Evolutionary conservation across 2,797 vertebrate species (phyloP), one percentile per base, ranked within the genome.

Genomic region (Cirrhinus molitorella): DNA sequence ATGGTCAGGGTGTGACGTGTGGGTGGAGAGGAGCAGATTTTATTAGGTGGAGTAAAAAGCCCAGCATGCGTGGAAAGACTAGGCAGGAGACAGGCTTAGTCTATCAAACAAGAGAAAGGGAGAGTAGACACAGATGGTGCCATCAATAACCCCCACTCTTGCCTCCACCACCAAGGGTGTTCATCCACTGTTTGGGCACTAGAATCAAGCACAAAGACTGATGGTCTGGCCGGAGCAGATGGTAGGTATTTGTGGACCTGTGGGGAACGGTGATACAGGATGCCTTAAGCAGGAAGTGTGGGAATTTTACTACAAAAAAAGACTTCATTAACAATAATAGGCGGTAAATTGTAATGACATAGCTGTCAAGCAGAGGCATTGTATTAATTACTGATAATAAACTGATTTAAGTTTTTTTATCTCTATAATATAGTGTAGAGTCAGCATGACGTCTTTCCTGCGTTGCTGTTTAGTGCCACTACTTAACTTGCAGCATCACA

Each of bases 81-180:
- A 81, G 83, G 85, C 80, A 81, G 79, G 68, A 85, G 83, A 79
- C 79, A 85, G 79, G 89, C 86, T 80, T 87, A 93, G 91, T 94
- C 92, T 92, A 95, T 94, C 91, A 94, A 94, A 94, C 87, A 87
- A 87, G 83, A 88, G 85, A 92, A 91, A 92, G 86, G 78, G 83
- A 80, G 90, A 92, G 87, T 84, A 82, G 87, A 87, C 92, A 91
- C 94, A 95, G 93, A 94, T 94, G 94, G 92, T 88, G 83, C 82
- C 31, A 89, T 94, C 93, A 94, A 94, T 94, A 93, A 93, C 86
- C 85, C 89, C 87, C 92, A 90, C 90, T 43, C 88, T 85, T 63
- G 45, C 47, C 81, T 74, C 67, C 70, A 70, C 80, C 90, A 88
- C 85, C 85, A 87, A 85, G 86, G 85, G 86, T 76, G 86, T 87